Evolutionary conservation across 2,888 invertebrate species (phyloP).

Genomic region (Euzophera pinguis): DNA sequence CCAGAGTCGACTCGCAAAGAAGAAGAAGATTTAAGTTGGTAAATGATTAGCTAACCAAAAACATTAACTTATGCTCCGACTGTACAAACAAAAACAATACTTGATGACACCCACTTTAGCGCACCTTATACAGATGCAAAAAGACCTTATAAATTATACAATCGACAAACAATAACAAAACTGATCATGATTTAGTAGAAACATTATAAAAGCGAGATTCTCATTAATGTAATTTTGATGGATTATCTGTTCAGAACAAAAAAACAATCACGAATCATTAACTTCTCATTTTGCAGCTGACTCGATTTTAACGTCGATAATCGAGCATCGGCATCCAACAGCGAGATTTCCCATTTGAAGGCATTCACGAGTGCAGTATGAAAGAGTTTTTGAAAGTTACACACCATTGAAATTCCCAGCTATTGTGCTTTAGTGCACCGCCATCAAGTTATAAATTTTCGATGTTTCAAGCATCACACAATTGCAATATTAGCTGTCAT

Average conservation of each 20-base stretch:
- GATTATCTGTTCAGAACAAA: conserved; percentile 43
- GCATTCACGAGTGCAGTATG: conserved; percentile 21
- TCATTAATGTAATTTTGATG: conserved; percentile 23
- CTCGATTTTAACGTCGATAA: conserved; percentile 36
- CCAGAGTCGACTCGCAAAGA: too few species aligned
- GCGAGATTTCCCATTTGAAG: conserved; percentile 28
- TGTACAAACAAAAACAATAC: too few species aligned
- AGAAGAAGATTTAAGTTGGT: too few species aligned
- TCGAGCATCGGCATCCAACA: conserved; percentile 30
- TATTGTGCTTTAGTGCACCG: conserved; percentile 29
- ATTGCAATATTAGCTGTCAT: conserved; percentile 16
- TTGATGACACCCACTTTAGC: too few species aligned
- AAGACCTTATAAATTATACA: too few species aligned
- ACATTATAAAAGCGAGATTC: too few species aligned
- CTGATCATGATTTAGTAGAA: too few species aligned
- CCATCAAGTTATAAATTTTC: conserved; percentile 27
- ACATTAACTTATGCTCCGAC: too few species aligned
- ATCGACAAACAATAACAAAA: too few species aligned
- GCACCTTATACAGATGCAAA: too few species aligned
- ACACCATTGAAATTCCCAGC: conserved; percentile 21
- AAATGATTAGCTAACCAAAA: too few species aligned
- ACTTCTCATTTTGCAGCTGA: conserved; percentile 45
- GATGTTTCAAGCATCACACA: conserved; percentile 33
- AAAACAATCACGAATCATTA: conserved; percentile 55
- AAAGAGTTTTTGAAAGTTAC: conserved; percentile 23